Conservation (phyloP, 35 echinoderm and acorn worm genomes). For the Stichopus chloronotus region DNA sequence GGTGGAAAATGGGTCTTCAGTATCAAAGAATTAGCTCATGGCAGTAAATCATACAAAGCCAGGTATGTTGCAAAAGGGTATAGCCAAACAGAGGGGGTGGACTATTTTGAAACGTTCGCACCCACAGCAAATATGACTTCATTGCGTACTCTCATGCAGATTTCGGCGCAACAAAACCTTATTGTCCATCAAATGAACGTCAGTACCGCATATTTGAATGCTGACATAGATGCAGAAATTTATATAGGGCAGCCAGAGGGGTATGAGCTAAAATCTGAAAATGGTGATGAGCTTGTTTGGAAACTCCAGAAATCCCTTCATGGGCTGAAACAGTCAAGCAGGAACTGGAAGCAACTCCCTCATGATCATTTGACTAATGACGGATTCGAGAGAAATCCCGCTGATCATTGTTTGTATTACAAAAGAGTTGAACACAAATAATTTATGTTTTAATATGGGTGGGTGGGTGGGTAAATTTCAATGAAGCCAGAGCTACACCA, state of each 20-base stretch:
- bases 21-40: constrained; percentile 16
- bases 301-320: constrained; percentile 63
- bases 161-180: too few species aligned
- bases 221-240: constrained; percentile 58
- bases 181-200: constrained; percentile 42
- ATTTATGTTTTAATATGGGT: constrained; percentile 38
- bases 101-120: constrained; percentile 62
- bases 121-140: constrained; percentile 55
- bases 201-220: constrained; percentile 69
- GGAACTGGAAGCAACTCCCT: constrained; percentile 68
- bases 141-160: not conserved
- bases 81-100: constrained; percentile 40
- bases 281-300: constrained; percentile 6
- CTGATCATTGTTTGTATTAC: not conserved
- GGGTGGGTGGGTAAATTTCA: constrained; percentile 8
- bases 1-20: constrained; percentile 46
- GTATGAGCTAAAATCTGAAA: not conserved
- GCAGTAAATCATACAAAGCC: constrained; percentile 35
- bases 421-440: not conserved
- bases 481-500: constrained; percentile 24
- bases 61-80: constrained; percentile 60
- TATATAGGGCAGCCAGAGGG: constrained; percentile 47
- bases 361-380: constrained; percentile 41
- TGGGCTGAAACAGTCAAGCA: constrained; percentile 54
- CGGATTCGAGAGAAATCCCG: not conserved